These are phyloP conservation scores for Zootoca vivipara DNA, from an alignment of 2,113 vertebrate genomes.

Conservation along the genomic window DNA sequence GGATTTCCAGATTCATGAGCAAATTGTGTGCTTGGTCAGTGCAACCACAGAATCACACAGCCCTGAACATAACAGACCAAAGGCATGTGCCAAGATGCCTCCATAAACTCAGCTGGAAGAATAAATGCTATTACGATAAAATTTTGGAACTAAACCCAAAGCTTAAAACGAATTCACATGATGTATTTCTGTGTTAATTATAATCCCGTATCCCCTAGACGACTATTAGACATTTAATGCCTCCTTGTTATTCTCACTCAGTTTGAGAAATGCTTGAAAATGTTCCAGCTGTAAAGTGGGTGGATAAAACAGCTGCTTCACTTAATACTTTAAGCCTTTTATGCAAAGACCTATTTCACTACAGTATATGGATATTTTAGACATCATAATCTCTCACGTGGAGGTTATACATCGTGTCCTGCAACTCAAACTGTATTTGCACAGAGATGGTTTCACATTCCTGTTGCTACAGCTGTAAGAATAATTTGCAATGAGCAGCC, in stretches of 20 bases:
- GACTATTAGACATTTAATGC: not conserved
- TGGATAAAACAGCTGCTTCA: not conserved
- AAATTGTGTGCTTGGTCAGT: too few relatives aligned
- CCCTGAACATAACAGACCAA: not conserved
- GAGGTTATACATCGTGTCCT: too few relatives aligned
- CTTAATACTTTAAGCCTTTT: not conserved
- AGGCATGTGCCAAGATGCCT: not conserved
- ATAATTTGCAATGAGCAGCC: constrained; percentile 11
- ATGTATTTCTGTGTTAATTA: not conserved
- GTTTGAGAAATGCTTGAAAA: not conserved
- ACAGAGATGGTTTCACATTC: not conserved
- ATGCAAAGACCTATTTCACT: not conserved
- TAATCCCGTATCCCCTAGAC: not conserved
- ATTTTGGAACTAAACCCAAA: not conserved
- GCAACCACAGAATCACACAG: not conserved
- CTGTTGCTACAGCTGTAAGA: not conserved
- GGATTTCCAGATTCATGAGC: too few relatives aligned
- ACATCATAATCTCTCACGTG: not conserved
- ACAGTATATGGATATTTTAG: not conserved
- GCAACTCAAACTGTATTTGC: not conserved
- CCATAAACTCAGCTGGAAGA: not conserved
- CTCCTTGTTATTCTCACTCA: not conserved
- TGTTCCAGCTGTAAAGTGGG: not conserved
- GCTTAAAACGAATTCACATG: not conserved
- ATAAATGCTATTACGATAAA: not conserved